Evolutionary conservation across 1,140 invertebrate genomes (phyloP).

Genomic region (Colletes latitarsis): DNA sequence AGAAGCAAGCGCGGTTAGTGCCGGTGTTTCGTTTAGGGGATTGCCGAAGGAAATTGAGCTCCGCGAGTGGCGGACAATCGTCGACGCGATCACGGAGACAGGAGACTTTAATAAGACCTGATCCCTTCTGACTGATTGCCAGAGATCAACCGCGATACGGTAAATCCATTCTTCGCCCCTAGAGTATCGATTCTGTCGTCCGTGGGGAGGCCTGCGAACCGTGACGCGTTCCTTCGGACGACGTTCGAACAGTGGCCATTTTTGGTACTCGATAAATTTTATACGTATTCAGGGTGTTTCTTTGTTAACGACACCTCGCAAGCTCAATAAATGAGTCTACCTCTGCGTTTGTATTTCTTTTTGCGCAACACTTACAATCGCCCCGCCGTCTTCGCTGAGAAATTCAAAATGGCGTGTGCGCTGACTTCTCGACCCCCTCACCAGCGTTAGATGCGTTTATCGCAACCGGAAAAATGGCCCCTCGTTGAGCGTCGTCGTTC

Average conservation of each 20-base stretch:
- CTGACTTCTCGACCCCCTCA: too few relatives aligned
- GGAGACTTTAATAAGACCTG: slow-evolving; percentile 16
- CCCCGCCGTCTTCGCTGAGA: too few relatives aligned
- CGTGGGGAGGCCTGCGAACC: not conserved
- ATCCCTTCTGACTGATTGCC: slow-evolving; percentile 38
- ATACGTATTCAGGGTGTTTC: too few relatives aligned
- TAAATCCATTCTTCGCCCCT: slow-evolving; percentile 30
- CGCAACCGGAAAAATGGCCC: too few relatives aligned
- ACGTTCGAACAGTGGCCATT: not conserved
- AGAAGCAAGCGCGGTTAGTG: too few relatives aligned
- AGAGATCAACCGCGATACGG: slow-evolving; percentile 26
- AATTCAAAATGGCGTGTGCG: too few relatives aligned
- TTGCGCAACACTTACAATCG: too few relatives aligned
- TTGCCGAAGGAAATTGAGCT: not conserved
- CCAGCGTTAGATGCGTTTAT: too few relatives aligned
- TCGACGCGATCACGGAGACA: not conserved
- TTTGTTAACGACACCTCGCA: too few relatives aligned
- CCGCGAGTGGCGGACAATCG: not conserved
- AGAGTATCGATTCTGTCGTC: slow-evolving; percentile 43
- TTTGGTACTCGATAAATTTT: too few relatives aligned
- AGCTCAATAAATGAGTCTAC: too few relatives aligned
- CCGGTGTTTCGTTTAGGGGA: slow-evolving; percentile 3
- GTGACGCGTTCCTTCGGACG: slow-evolving; percentile 10
- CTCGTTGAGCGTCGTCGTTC: not conserved
- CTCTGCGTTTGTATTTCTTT: too few relatives aligned